Evolutionary conservation across 2,113 vertebrate species (phyloP), one percentile per base, ranked within the genome.

Genomic region (Maccullochella peelii): DNA sequence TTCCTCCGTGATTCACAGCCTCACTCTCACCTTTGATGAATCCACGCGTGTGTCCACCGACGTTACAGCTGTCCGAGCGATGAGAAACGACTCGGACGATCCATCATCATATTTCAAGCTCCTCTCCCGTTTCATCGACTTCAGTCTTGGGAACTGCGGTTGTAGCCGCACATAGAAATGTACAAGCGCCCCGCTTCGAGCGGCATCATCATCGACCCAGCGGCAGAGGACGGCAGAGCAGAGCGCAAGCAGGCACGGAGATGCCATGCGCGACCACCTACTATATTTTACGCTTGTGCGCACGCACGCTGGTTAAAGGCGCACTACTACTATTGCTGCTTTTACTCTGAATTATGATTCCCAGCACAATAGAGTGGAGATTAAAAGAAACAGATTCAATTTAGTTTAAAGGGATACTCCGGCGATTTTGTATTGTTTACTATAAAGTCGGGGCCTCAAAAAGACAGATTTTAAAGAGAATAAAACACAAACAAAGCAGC

Each of bases 191-290:
- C 80, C 86, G 91, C 88, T 86, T 85, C 66, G 84, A 88, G 86
- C 90, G 91, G 93, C 92, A 91, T 91, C 90, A 84, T 57, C 85
- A 82, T 82, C 85, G 84, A 90, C 86, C 66, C 70, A 88, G 86
- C 93, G 87, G 92, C 89, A 92, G 94, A 89, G 92, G 92, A 92
- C 93, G 89, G 93, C 88, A 86, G 77, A 91, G 88, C 61, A 82
- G 74, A 91, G 86, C 73, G 77, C 82, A 68, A 27, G 84, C 80
- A 83, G 68, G 80, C 63, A 21, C 79, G 3, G 77, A 90, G 81
- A 87, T 90, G 90, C 79, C 92, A 91, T 92, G 93, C 93, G 93
- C 92, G 83, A 33, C 52, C 91, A 77, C 74, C 84, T 92, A 88
- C 91, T 90, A 84, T 40, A 88, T 62, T 88, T 80, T 87, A 91